phyloP scores from a whole-genome alignment of 2,113 vertebrate species.

The Nettapus auritus region DNA sequence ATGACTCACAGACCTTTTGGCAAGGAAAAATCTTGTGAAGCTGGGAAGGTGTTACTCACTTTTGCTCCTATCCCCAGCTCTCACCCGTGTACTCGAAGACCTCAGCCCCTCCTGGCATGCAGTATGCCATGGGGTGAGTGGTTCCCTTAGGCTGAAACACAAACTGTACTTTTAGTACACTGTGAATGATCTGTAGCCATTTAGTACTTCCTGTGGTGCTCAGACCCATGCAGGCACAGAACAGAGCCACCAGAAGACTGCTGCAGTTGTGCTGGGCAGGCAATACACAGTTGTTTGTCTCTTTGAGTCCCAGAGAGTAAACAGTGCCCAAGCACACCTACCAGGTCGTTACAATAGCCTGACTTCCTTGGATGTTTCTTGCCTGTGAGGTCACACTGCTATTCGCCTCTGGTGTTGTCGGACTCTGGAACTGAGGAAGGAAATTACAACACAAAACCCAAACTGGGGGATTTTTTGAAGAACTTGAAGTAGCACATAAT shows the following conservation, averaged over 20 bases:
- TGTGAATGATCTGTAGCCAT: not conserved
- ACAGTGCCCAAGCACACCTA: not conserved
- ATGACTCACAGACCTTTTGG: not conserved
- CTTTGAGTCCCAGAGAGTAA: not conserved
- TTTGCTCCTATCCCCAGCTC: not conserved
- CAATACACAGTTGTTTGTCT: not conserved
- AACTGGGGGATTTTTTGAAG: not conserved
- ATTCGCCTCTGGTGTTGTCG: not conserved
- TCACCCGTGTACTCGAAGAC: not conserved
- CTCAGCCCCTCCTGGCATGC: not conserved
- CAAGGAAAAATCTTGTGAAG: not conserved
- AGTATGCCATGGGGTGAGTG: not conserved
- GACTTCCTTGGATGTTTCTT: not conserved
- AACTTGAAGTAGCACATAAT: constrained; percentile 35
- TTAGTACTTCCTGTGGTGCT: not conserved
- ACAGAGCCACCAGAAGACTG: not conserved
- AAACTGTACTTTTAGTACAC: not conserved
- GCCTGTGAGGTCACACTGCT: not conserved
- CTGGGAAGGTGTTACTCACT: not conserved
- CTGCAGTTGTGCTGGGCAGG: not conserved
- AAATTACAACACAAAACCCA: constrained; percentile 31
- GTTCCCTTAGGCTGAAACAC: not conserved
- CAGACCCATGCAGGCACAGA: not conserved
- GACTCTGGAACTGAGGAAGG: not conserved
- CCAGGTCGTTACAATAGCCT: fast-evolving